phyloP scores from a whole-genome alignment of 1,140 invertebrate genomes.

The Archegozetes longisetosus region DNA sequence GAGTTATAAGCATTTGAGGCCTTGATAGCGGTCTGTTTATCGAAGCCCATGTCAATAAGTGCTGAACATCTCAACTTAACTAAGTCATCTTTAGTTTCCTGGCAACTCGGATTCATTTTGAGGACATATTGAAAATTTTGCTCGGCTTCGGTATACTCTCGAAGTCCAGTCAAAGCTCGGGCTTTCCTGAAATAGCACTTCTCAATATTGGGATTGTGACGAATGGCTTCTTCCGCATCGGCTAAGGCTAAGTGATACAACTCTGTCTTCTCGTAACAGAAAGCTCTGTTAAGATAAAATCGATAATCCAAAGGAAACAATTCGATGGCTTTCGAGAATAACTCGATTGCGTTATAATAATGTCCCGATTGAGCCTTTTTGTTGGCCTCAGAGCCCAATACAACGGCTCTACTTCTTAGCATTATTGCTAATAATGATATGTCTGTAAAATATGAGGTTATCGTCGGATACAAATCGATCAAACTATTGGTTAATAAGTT shows the following conservation, averaged over 20 bases:
- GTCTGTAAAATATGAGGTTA: too few relatives aligned
- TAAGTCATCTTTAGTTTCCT: conserved; percentile 11
- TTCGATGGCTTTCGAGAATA: conserved; percentile 2
- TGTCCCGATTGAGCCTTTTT: neutral
- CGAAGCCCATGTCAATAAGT: neutral
- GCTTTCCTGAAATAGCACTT: conserved; percentile 10
- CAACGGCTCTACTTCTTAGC: neutral
- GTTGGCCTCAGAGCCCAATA: neutral
- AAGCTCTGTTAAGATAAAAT: conserved; percentile 12
- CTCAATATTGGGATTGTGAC: neutral
- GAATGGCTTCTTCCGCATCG: conserved; percentile 9
- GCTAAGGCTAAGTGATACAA: conserved; percentile 2
- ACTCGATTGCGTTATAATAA: neutral
- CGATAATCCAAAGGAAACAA: neutral
- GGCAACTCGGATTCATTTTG: neutral
- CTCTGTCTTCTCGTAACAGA: conserved; percentile 9
- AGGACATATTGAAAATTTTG: neutral
- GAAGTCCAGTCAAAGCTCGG: conserved; percentile 1
- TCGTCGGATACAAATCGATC: too few relatives aligned
- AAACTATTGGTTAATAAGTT: too few relatives aligned
- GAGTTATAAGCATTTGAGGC: neutral
- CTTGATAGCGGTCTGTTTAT: neutral
- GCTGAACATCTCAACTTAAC: neutral
- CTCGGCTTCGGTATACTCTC: neutral
- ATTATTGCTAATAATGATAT: too few relatives aligned